These are phyloP conservation scores for Oophaga sylvatica DNA, from an alignment of 2,797 vertebrate genomes.

Conservation along the genomic window DNA sequence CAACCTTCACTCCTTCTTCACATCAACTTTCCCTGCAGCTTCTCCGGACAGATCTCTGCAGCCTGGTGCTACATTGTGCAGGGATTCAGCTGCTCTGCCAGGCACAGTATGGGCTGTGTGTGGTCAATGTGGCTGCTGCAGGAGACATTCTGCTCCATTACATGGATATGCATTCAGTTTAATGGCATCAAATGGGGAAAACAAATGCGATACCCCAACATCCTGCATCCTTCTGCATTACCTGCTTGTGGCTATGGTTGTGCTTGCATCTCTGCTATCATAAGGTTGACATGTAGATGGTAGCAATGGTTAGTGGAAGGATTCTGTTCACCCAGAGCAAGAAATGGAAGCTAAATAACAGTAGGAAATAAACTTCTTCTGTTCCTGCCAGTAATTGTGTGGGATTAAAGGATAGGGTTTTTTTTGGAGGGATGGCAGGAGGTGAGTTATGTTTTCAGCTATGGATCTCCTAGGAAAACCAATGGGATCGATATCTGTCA, in stretches of 20 bases:
- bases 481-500: constrained; percentile 17
- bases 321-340: background rate
- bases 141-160: constrained; percentile 17
- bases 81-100: constrained; percentile 7
- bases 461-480: constrained; percentile 13
- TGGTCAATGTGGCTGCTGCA: constrained; percentile 32
- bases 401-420: background rate
- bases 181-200: background rate
- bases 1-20: constrained; percentile 18
- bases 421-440: background rate
- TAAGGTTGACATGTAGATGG: constrained; percentile 34
- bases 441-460: constrained; percentile 12
- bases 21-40: constrained; percentile 57
- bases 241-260: background rate
- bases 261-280: constrained; percentile 6
- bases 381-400: background rate
- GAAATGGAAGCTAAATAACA: constrained; percentile 18
- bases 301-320: constrained; percentile 20
- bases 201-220: background rate
- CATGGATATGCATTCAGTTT: constrained; percentile 26
- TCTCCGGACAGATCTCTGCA: background rate
- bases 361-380: constrained; percentile 59
- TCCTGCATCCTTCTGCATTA: constrained; percentile 28
- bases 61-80: constrained; percentile 1
- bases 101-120: constrained; percentile 5